Conservation (phyloP, 2,888 invertebrate species). For the Ochlodes sylvanus region DNA sequence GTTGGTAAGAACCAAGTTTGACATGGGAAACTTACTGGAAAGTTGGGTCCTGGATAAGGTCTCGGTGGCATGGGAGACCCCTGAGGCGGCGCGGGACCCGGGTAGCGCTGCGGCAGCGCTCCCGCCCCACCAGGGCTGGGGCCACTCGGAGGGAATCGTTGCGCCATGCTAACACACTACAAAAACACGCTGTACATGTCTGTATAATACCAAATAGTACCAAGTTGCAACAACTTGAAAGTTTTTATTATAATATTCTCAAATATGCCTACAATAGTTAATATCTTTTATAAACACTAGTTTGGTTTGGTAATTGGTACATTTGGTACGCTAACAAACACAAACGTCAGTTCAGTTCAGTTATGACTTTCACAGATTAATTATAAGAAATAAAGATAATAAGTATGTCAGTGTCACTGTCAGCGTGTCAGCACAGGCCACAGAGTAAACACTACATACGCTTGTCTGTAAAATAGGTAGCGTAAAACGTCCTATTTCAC, state of each 20-base stretch:
- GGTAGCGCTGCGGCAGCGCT: conserved; percentile 67
- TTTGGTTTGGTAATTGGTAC: no score
- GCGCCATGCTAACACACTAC: conserved; percentile 59
- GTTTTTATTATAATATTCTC: background rate
- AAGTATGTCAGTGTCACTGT: no score
- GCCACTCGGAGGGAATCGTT: conserved; percentile 68
- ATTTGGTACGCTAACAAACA: no score
- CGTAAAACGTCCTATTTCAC: no score
- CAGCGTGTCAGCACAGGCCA: no score
- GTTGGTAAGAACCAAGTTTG: background rate
- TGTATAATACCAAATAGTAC: background rate
- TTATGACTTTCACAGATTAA: no score
- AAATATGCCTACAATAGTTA: background rate
- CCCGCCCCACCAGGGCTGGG: conserved; percentile 80
- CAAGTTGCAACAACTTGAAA: background rate
- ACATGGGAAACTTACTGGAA: conserved; percentile 86
- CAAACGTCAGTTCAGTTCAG: no score
- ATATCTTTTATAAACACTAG: no score
- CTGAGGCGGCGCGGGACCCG: conserved; percentile 83
- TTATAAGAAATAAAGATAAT: no score
- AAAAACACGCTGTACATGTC: background rate
- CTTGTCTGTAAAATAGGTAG: no score
- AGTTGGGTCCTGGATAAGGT: conserved; percentile 90
- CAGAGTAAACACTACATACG: no score
- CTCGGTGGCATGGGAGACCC: conserved; percentile 88